phyloP scores from a whole-genome alignment of 2,888 invertebrate species.

The Lasioglossum oenotherae region DNA sequence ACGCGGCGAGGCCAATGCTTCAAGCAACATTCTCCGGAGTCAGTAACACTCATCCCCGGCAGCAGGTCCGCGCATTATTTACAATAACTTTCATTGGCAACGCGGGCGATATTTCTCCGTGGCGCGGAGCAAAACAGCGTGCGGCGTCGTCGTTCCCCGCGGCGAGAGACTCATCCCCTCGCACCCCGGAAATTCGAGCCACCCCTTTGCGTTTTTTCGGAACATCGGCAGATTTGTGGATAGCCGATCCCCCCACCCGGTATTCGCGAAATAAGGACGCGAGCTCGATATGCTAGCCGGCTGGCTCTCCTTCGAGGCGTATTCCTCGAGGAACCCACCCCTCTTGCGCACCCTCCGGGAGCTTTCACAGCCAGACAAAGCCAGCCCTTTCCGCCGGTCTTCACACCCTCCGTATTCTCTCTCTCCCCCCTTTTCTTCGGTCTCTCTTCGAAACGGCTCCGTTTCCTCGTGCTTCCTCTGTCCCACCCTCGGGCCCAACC shows the following conservation, averaged over 20 bases:
- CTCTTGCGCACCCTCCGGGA: slow-evolving; percentile 72
- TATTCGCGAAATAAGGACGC: slow-evolving; percentile 63
- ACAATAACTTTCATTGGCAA: slow-evolving; percentile 57
- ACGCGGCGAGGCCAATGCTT: neutral
- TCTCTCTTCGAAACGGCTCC: slow-evolving; percentile 34
- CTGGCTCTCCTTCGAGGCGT: slow-evolving; percentile 69
- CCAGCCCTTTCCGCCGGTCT: slow-evolving; percentile 74
- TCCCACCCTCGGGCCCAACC: slow-evolving; percentile 10
- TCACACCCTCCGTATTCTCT: slow-evolving; percentile 67
- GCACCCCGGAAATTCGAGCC: neutral
- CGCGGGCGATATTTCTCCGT: slow-evolving; percentile 34
- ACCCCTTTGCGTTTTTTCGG: slow-evolving; percentile 10
- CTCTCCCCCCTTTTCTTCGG: slow-evolving; percentile 38
- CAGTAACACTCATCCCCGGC: slow-evolving; percentile 31
- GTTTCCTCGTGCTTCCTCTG: slow-evolving; percentile 13
- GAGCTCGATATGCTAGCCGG: slow-evolving; percentile 66
- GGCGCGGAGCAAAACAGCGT: slow-evolving; percentile 33
- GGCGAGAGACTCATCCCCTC: neutral
- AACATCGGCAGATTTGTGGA: slow-evolving; percentile 65
- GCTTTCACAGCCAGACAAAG: slow-evolving; percentile 82
- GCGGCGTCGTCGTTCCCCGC: neutral
- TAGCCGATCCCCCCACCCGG: slow-evolving; percentile 40
- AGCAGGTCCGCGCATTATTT: slow-evolving; percentile 41
- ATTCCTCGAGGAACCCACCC: slow-evolving; percentile 67
- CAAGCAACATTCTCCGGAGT: slow-evolving; percentile 18